These are phyloP conservation scores for Ormyrus pomaceus DNA, from an alignment of 2,888 invertebrate genomes.

Conservation along the genomic window DNA sequence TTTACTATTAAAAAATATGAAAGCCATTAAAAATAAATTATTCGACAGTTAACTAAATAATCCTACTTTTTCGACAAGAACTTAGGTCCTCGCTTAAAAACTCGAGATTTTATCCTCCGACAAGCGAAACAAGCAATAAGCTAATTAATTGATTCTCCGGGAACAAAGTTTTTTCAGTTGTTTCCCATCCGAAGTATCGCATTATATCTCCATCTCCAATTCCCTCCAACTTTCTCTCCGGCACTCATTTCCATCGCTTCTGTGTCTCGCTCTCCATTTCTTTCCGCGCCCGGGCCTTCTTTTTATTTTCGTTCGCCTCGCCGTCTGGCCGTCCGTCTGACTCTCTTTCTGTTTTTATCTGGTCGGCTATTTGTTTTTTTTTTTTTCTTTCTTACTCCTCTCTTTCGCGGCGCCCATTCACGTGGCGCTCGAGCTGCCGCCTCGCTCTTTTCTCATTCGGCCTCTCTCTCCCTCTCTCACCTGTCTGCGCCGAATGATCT, in stretches of 20 bases:
- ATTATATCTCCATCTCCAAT: neutral
- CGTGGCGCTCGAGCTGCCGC: slow-evolving; percentile 1
- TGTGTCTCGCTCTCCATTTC: slow-evolving; percentile 1
- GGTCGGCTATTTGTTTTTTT: slow-evolving; percentile 6
- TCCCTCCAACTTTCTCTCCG: neutral
- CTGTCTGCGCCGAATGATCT: slow-evolving; percentile 28
- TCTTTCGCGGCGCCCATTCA: slow-evolving; percentile 5
- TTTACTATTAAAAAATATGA: too few relatives aligned
- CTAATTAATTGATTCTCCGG: too few relatives aligned
- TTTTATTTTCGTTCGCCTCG: slow-evolving; percentile 14
- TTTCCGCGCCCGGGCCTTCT: neutral
- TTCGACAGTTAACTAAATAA: too few relatives aligned
- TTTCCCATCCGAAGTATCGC: too few relatives aligned
- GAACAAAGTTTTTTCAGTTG: too few relatives aligned
- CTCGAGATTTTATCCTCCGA: too few relatives aligned
- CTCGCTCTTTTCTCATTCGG: neutral
- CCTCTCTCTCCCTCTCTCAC: slow-evolving; percentile 10
- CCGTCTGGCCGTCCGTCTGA: slow-evolving; percentile 36
- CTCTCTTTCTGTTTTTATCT: slow-evolving; percentile 35
- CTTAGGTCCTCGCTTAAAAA: too few relatives aligned
- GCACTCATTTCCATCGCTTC: slow-evolving; percentile 14
- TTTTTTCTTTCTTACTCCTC: neutral
- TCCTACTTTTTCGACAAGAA: too few relatives aligned
- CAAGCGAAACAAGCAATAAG: too few relatives aligned
- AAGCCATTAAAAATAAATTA: too few relatives aligned